Evolutionary conservation across 2,113 vertebrate species (phyloP), one percentile per base, ranked within the genome.

Genomic region (Eidolon helvum): DNA sequence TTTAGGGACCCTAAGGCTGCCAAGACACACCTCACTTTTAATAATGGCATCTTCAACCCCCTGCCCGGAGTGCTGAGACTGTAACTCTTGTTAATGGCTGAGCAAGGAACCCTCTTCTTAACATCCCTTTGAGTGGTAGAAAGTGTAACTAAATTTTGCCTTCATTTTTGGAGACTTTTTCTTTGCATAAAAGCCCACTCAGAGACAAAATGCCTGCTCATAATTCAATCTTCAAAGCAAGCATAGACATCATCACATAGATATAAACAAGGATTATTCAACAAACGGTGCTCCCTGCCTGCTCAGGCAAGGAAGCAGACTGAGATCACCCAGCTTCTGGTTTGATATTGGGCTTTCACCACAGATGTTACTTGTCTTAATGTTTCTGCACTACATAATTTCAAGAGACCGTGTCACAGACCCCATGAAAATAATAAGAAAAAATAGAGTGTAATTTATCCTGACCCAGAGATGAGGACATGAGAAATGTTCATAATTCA

Each of bases 401-500:
- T 85, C 43, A 45, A 87, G 91, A 95, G 69, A 77, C 69, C 0
- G 1, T 92, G 71, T 94, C 94, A 88, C 66, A 86, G 92, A 78
- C 75, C 92, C 53, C 65, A 57, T 16, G 66, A 92, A 96, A 94
- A 95, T 90, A 93, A 90, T 66, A 92, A 90, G 90, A 35, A 68
- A 50, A 65, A 85, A 77, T 1, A 66, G 24, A 77, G 45, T 35
- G 50, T 93, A 80, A 95, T 93, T 97, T 94, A 94, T 92, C 82
- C 80, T 80, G 90, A 94, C 88, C 74, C 66, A 69, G 24, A 72
- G 75, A 66, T 43, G 75, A 95, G 30, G 82, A 92, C 77, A 82
- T 10, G 61, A 96, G 82, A 88, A 84, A 57, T 80, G 66, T 83
- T 94, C 88, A 66, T 96, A 95, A 96, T 80, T 95, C 77, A 96